Base-by-base conservation (phyloP, 2,888 invertebrate species). In the Pediacus dermestoides region DNA sequence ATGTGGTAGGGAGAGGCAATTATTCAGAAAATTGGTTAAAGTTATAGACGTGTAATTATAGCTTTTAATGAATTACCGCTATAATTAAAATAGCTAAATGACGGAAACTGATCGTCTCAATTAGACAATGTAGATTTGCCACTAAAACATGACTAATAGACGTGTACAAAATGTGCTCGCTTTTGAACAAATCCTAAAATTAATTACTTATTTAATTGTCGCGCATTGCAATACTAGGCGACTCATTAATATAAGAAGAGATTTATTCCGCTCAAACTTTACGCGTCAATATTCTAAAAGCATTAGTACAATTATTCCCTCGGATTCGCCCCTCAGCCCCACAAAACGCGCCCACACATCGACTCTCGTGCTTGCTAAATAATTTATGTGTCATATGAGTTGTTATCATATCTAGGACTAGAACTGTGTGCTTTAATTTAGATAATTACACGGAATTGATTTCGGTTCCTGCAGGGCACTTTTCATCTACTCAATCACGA, bases 71-170 rank as follows among this genome's bases (percentile, higher is more conserved):
- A 55, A 58, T 58, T 49, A 51, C 52, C 43, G 53, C 44, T 39
- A 43, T 52, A 59, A 59, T 63, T 61, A 61, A 61, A 63, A 60
- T 58, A 53, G 52, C 53, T 53, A 60, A 62, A 63, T 57, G 64
- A 61, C 60, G 54, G 51, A 53, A 63, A 66, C 64, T 64, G 61
- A 66, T 65, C 55, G 64, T 62, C 59, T 63, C 61, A 64, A 64
- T 66, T 63, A 64, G 58, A 63, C 61, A 58, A 56, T 58, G 57
- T 58, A 52, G 47, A 50, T 46, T 55, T 51, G 50, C 53, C 50
- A 48, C 52, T 42, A 50, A 46, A 52, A 57, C 58, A 55, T 59
- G 58, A 64, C 52, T 61, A 61, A 64, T 62, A 51, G 54, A 53
- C 50, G 35, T 53, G 57, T 53, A 48, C 56, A 48, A 13, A 55